These are phyloP conservation scores for Diuraphis noxia DNA, from an alignment of 1,140 invertebrate genomes.

Conservation along the genomic window DNA sequence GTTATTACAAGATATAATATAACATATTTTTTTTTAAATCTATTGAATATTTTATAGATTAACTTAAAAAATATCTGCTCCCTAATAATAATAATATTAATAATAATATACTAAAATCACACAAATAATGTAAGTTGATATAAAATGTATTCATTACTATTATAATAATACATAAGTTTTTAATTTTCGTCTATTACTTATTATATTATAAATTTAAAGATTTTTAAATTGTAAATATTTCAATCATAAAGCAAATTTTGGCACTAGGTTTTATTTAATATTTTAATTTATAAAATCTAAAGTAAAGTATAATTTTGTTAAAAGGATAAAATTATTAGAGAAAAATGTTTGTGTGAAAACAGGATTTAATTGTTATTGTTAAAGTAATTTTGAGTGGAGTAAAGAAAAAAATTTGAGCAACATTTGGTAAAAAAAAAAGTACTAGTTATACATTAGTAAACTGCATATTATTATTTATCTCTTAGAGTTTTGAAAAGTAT, in stretches of 20 bases:
- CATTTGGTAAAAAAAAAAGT: conserved; percentile 8
- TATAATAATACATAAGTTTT: neutral
- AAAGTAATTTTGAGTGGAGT: neutral
- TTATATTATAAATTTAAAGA: neutral
- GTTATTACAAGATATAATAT: no score
- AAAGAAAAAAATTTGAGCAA: conserved; percentile 32
- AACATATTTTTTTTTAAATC: neutral
- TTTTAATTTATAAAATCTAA: neutral
- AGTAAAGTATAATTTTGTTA: neutral
- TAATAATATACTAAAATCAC: conserved; percentile 42
- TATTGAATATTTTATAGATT: neutral
- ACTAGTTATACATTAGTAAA: neutral
- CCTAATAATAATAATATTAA: conserved; percentile 1
- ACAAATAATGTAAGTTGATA: neutral
- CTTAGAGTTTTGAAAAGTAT: neutral
- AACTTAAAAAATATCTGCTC: neutral
- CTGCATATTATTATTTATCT: neutral
- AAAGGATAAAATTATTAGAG: neutral
- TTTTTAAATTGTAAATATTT: neutral
- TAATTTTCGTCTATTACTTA: neutral
- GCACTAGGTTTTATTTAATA: neutral
- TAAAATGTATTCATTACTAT: conserved; percentile 3
- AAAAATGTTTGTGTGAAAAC: neutral
- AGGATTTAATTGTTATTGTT: neutral
- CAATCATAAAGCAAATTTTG: neutral